Percentiles rank a stretch among this genome's conserved stretches.
These are phyloP conservation scores for Xestoiulus laeticollis DNA, from an alignment of 2,888 invertebrate species.

Conservation along the genomic window DNA sequence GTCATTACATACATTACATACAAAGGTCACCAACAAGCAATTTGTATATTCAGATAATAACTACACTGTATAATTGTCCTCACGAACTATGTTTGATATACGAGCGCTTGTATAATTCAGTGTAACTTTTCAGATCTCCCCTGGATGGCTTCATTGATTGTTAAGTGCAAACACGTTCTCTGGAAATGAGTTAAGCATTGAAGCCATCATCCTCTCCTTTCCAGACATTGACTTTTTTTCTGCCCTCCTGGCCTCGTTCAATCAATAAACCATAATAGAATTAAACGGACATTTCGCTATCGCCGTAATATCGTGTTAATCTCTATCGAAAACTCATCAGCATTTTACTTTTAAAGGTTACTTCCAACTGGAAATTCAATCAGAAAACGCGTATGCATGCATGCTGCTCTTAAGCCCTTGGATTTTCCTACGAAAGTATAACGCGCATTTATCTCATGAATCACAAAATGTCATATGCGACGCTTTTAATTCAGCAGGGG, in stretches of 20 bases:
- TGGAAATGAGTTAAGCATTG: conserved; percentile 36
- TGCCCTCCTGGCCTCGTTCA: conserved; percentile 43
- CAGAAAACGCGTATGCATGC: conserved; percentile 34
- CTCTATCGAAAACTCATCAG: conserved; percentile 52
- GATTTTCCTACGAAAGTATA: conserved; percentile 1
- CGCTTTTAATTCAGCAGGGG: background rate
- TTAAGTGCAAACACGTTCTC: conserved; percentile 25
- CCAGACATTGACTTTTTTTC: conserved; percentile 22
- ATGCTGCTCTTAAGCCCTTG: conserved; percentile 29
- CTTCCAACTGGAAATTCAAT: conserved; percentile 44
- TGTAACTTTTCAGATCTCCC: background rate
- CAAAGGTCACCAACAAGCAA: too few relatives aligned
- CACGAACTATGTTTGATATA: background rate
- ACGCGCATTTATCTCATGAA: conserved; percentile 17
- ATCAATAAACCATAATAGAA: conserved; percentile 50
- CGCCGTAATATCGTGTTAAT: conserved; percentile 51
- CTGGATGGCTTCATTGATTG: background rate
- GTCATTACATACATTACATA: too few relatives aligned
- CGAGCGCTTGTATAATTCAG: background rate
- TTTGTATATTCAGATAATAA: background rate
- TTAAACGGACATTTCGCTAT: conserved; percentile 51
- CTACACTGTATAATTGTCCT: background rate
- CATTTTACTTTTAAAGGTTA: conserved; percentile 48
- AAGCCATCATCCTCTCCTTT: background rate
- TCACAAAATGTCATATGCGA: conserved; percentile 31